Evolutionary conservation across 2,797 vertebrate species (phyloP), one percentile per base, ranked within the genome.

Genomic region (Sciaenops ocellatus): DNA sequence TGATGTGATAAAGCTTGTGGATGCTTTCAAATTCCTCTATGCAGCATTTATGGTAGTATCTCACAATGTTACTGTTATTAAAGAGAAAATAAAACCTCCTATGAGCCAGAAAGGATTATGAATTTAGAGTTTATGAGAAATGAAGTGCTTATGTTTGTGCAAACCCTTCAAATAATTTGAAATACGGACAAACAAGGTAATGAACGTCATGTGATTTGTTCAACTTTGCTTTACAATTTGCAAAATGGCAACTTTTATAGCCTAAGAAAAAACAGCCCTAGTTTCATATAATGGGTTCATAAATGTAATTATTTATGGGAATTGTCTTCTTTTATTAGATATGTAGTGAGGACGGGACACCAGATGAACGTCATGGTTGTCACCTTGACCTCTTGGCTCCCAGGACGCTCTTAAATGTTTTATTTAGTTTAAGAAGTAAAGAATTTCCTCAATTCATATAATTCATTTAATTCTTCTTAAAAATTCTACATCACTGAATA

Each of bases 1-100:
- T 88, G 94, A 95, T 87, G 88, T 90, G 86, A 93, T 87, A 85
- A 74, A 85, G 80, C 84, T 85, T 84, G 87, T 82, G 73, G 73
- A 76, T 76, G 78, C 68, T 68, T 81, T 74, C 17, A 46, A 75
- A 76, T 77, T 78, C 69, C 59, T 73, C 59, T 10, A 26, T 85
- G 83, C 85, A 84, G 50, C 52, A 61, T 79, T 38, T 9, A 9
- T 38, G 34, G 6, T 16, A 20, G 30, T 17, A 68, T 73, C 71
- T 79, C 73, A 76, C 69, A 76, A 30, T 77, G 66, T 67, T 70
- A 69, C 61, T 82, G 65, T 73, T 70, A 63, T 57, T 28, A 47
- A 62, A 76, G 54, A 62, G 26, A 73, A 59, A 82, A 68, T 63
- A 26, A 73, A 73, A 48, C 20, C 65, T 78, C 30, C 16, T 3